Conservation (phyloP, 2,797 vertebrate genomes). For the Sebastiscus albofasciatus region DNA sequence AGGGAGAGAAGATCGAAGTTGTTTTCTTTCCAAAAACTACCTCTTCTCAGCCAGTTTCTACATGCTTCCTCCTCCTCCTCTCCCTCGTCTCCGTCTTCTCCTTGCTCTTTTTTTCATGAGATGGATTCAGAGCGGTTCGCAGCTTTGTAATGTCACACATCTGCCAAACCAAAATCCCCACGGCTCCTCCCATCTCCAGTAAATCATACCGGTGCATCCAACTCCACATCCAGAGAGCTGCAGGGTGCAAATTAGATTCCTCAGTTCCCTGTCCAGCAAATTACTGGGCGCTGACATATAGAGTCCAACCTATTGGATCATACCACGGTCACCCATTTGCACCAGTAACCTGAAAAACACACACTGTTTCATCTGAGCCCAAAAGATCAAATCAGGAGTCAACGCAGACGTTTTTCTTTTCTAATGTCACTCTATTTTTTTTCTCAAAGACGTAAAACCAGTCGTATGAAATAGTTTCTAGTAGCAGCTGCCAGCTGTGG, state of each 20-base stretch:
- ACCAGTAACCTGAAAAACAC: conserved; percentile 7
- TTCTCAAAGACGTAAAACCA: not conserved
- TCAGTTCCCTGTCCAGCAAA: conserved; percentile 18
- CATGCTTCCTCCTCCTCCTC: not conserved
- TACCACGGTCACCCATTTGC: not conserved
- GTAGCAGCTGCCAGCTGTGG: conserved; percentile 19
- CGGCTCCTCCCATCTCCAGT: conserved; percentile 25
- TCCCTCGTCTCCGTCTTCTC: not conserved
- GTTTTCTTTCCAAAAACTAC: conserved; percentile 4
- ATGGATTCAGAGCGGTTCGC: conserved; percentile 9
- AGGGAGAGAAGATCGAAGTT: conserved; percentile 21
- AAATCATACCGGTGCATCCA: conserved; percentile 40
- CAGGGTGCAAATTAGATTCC: not conserved
- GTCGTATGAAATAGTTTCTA: not conserved
- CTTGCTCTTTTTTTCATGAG: conserved; percentile 21
- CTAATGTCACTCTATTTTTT: not conserved
- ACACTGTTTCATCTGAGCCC: not conserved
- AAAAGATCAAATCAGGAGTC: not conserved
- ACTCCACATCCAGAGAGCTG: conserved; percentile 4
- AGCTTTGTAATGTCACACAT: conserved; percentile 44
- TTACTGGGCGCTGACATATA: not conserved
- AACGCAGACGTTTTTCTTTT: conserved; percentile 7
- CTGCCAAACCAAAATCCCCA: conserved; percentile 52
- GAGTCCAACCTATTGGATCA: not conserved
- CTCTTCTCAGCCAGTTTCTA: conserved; percentile 10